A percentile compares a stretch with the other conserved stretches of the same genome.
Evolutionary conservation across 1,140 invertebrate species (phyloP).

Genomic region (Batillaria attramentaria): DNA sequence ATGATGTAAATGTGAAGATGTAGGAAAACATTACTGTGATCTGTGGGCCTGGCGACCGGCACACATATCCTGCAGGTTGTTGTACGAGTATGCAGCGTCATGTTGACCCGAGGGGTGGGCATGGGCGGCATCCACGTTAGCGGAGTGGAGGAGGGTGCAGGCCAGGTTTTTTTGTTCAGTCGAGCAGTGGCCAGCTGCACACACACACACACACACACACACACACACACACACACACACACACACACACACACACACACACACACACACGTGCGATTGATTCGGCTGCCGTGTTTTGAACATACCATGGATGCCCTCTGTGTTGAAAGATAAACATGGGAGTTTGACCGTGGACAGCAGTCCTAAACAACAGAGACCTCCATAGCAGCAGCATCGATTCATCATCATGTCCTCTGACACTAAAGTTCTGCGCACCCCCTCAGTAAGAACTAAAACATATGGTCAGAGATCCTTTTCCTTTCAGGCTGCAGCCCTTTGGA

Average conservation of each 20-base stretch:
- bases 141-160: conserved; percentile 46
- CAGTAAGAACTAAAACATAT: no score
- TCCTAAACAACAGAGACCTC: no score
- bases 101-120: conserved; percentile 54
- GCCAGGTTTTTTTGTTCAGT: conserved; percentile 37
- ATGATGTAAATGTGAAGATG: neutral
- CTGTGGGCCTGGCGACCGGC: conserved; percentile 45
- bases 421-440: no score
- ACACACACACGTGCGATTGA: conserved; percentile 4
- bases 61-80: conserved; percentile 58
- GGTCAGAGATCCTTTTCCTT: no score
- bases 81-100: conserved; percentile 55
- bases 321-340: no score
- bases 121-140: conserved; percentile 47
- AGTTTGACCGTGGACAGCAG: no score
- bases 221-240: neutral
- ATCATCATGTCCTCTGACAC: no score
- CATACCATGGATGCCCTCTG: no score
- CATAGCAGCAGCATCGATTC: no score
- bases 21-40: neutral
- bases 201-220: neutral
- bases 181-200: neutral
- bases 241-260: neutral
- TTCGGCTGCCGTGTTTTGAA: no score
- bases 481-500: no score